phyloP scores from a whole-genome alignment of 2,113 vertebrate species.

The Bujurquina vittata region DNA sequence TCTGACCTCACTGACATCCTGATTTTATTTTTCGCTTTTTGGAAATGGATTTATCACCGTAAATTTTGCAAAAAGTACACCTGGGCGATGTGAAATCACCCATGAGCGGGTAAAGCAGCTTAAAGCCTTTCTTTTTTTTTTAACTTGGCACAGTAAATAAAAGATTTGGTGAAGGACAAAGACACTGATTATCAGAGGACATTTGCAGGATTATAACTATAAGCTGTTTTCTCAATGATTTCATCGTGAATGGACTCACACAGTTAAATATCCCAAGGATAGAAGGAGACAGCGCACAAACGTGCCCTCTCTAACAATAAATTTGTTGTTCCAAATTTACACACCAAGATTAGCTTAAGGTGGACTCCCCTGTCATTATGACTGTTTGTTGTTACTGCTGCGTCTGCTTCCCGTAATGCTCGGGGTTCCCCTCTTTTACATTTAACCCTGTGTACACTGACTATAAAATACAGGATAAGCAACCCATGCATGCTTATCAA shows the following conservation, averaged over 20 bases:
- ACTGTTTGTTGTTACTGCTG: conserved; percentile 31
- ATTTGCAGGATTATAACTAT: neutral
- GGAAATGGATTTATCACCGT: neutral
- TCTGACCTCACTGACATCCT: neutral
- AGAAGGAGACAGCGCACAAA: neutral
- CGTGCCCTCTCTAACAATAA: neutral
- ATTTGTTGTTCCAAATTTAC: conserved; percentile 7
- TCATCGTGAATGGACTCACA: neutral
- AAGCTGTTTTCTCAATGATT: neutral
- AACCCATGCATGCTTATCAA: conserved; percentile 18
- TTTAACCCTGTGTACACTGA: conserved; percentile 30
- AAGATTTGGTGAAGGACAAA: neutral
- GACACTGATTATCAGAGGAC: neutral
- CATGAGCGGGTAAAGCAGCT: neutral
- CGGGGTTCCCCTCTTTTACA: conserved; percentile 21
- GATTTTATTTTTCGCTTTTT: neutral
- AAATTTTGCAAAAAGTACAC: neutral
- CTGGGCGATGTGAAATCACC: neutral
- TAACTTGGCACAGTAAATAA: neutral
- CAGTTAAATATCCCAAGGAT: neutral
- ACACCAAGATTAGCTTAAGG: conserved; percentile 1
- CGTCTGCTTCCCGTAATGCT: conserved; percentile 32
- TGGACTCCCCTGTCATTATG: conserved; percentile 19
- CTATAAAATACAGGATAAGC: conserved; percentile 54
- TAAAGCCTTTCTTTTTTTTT: neutral